These are phyloP conservation scores for Tuberolachnus salignus DNA, from an alignment of 2,888 invertebrate species.

Conservation along the genomic window DNA sequence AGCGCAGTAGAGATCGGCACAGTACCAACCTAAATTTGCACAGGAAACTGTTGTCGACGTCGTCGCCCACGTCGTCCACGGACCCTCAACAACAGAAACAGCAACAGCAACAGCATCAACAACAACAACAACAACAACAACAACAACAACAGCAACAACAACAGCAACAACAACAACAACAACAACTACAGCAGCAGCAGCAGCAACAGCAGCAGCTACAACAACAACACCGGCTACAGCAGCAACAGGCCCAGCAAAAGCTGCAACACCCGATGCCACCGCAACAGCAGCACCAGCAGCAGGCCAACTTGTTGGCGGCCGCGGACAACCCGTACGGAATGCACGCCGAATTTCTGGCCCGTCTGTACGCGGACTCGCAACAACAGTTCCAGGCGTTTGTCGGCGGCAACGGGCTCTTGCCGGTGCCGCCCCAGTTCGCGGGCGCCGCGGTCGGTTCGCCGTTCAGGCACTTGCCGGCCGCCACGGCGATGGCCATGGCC, in stretches of 20 bases:
- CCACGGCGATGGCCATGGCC: slow-evolving; percentile 45
- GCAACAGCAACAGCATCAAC: neutral
- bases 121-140: slow-evolving; percentile 69
- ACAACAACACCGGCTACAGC: neutral
- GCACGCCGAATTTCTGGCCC: slow-evolving; percentile 79
- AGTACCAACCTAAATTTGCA: slow-evolving; percentile 90
- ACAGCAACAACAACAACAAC: slow-evolving; percentile 58
- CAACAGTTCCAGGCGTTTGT: slow-evolving; percentile 60
- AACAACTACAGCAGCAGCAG: slow-evolving; percentile 6
- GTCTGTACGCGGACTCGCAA: slow-evolving; percentile 75
- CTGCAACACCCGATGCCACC: slow-evolving; percentile 59
- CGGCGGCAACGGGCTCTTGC: slow-evolving; percentile 62
- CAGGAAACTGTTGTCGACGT: slow-evolving; percentile 81
- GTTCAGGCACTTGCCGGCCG: slow-evolving; percentile 38
- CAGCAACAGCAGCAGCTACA: slow-evolving; percentile 2
- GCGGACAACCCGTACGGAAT: slow-evolving; percentile 67
- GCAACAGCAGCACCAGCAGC: neutral
- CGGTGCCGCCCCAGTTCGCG: slow-evolving; percentile 62
- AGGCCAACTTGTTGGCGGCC: slow-evolving; percentile 63
- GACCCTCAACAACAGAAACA: neutral
- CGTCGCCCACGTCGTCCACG: slow-evolving; percentile 59
- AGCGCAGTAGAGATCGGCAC: slow-evolving; percentile 89
- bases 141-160: slow-evolving; percentile 58
- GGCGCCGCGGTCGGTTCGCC: slow-evolving; percentile 1
- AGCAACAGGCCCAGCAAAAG: neutral